Evolutionary conservation across 1,140 invertebrate genomes (phyloP).

Genomic region (Calephelis virginiensis): DNA sequence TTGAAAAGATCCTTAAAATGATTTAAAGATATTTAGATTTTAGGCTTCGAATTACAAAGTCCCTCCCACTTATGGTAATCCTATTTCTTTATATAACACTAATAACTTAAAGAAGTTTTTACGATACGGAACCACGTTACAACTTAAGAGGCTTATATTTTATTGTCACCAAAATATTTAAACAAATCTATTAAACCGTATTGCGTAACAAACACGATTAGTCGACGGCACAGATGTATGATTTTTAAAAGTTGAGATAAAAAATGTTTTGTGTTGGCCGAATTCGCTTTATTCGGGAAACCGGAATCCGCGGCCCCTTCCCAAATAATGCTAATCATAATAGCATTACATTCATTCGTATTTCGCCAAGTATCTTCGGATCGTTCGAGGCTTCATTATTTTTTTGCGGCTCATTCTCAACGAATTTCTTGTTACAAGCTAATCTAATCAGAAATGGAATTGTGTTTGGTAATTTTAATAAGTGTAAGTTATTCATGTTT

Average conservation of each 20-base stretch:
- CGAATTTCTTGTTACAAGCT: conserved; percentile 53
- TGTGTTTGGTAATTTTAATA: conserved; percentile 37
- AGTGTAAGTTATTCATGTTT: conserved; percentile 2
- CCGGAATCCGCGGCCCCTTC: conserved; percentile 66
- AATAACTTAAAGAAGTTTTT: conserved; percentile 6
- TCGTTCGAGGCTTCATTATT: conserved; percentile 48
- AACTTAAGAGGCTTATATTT: conserved; percentile 21
- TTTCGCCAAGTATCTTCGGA: conserved; percentile 65
- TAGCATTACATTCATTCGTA: conserved; percentile 74
- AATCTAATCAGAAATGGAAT: conserved; percentile 51
- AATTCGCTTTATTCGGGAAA: conserved; percentile 72
- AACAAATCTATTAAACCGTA: conserved; percentile 70
- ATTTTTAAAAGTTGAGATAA: conserved; percentile 59
- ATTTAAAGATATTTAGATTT: too few relatives aligned
- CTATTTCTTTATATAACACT: conserved; percentile 2
- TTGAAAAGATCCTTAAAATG: too few relatives aligned
- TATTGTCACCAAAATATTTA: conserved; percentile 59
- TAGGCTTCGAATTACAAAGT: too few relatives aligned
- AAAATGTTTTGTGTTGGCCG: conserved; percentile 63
- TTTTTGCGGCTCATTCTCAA: conserved; percentile 46
- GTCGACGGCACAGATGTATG: conserved; percentile 63
- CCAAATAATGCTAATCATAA: conserved; percentile 74
- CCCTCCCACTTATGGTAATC: too few relatives aligned
- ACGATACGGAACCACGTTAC: conserved; percentile 24
- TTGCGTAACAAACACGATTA: conserved; percentile 74